phyloP scores from a whole-genome alignment of 2,797 vertebrate genomes.

The Microcaecilia unicolor region DNA sequence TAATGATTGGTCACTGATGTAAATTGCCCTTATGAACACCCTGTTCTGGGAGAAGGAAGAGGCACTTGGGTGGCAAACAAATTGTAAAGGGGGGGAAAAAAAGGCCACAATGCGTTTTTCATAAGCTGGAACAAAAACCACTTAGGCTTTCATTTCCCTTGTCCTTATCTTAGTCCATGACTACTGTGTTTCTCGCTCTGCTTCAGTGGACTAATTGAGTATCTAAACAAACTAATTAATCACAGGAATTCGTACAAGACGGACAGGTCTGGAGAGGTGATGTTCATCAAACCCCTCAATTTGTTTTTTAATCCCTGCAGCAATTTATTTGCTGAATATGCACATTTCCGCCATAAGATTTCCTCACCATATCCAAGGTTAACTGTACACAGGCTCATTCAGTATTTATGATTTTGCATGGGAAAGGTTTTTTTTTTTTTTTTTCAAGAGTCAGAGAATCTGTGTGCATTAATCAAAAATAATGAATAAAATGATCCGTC shows the following conservation, averaged over 20 bases:
- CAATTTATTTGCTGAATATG: constrained; percentile 81
- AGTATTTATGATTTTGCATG: constrained; percentile 99
- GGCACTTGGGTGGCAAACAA: constrained; percentile 26
- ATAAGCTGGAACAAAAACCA: constrained; percentile 37
- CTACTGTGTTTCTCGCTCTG: constrained; percentile 54
- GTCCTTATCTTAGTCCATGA: constrained; percentile 55
- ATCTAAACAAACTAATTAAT: constrained; percentile 98
- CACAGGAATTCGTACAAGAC: constrained; percentile 75
- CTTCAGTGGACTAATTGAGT: constrained; percentile 88
- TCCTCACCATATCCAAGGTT: constrained; percentile 85
- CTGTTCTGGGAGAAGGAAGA: constrained; percentile 26
- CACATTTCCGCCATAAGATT: constrained; percentile 79
- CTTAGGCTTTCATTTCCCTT: constrained; percentile 44
- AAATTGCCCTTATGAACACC: constrained; percentile 22
- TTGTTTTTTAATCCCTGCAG: constrained; percentile 80
- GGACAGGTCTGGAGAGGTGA: constrained; percentile 93
- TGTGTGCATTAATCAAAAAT: constrained; percentile 99
- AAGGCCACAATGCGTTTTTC: constrained; percentile 29
- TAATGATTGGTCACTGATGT: constrained; percentile 29
- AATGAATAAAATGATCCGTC: constrained; percentile 99
- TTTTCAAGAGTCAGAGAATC: constrained; percentile 81
- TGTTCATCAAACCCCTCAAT: constrained; percentile 85
- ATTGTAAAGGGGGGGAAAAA: constrained; percentile 11
- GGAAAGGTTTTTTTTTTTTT: constrained; percentile 60
- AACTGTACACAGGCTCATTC: constrained; percentile 93